phyloP scores from a whole-genome alignment of 2,888 invertebrate genomes.

The Linnaemya tessellans region DNA sequence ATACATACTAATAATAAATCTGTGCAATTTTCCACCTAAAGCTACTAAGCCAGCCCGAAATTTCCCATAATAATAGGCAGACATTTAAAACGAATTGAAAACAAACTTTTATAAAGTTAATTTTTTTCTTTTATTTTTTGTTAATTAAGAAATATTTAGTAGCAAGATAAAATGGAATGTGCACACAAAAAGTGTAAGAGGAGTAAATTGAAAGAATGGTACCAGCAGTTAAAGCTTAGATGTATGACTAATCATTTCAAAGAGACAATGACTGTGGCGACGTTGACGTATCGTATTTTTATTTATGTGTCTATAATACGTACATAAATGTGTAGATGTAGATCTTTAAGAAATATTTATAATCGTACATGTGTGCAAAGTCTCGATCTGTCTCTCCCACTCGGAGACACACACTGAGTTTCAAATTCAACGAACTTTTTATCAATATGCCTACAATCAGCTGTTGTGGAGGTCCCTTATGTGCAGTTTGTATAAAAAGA shows the following conservation, averaged over 20 bases:
- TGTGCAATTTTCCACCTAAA: not conserved
- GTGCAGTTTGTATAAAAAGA: not conserved
- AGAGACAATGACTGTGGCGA: constrained; percentile 42
- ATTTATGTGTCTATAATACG: not conserved
- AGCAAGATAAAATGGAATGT: constrained; percentile 11
- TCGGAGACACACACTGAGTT: not conserved
- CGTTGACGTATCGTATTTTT: constrained; percentile 23
- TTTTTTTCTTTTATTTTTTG: not conserved
- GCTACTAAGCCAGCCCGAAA: constrained; percentile 9
- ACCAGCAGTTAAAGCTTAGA: constrained; percentile 35
- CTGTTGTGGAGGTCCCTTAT: constrained; percentile 26
- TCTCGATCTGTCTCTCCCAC: constrained; percentile 3
- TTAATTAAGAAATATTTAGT: constrained; percentile 41
- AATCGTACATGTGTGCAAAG: not conserved
- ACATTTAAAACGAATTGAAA: constrained; percentile 20
- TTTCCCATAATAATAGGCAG: constrained; percentile 10
- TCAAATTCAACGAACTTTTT: constrained; percentile 39
- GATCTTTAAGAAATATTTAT: not conserved
- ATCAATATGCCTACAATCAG: constrained; percentile 38
- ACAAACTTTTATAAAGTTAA: constrained; percentile 1
- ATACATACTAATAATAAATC: not conserved
- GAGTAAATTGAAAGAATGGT: constrained; percentile 52
- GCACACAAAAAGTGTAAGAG: constrained; percentile 5
- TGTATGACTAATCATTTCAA: constrained; percentile 65
- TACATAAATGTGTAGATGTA: not conserved